phyloP scores from a whole-genome alignment of 1,140 invertebrate species.

The Prorops nasuta region DNA sequence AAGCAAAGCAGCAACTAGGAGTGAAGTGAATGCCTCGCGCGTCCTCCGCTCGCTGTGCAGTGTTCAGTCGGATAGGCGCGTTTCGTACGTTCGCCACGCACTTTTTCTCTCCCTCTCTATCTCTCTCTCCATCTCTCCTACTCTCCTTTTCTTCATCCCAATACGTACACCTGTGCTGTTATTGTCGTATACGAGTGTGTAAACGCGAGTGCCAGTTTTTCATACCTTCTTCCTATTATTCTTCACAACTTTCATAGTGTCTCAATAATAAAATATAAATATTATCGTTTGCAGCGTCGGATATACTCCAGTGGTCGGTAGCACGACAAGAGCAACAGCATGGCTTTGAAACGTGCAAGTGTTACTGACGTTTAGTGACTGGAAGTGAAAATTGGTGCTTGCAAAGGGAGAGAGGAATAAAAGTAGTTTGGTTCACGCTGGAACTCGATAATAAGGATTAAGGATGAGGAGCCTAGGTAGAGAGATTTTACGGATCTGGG shows the following conservation, averaged over 20 bases:
- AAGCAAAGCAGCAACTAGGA: constrained; percentile 7
- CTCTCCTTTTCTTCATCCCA: too few species aligned
- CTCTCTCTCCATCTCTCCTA: too few species aligned
- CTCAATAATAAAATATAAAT: too few species aligned
- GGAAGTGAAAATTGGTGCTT: not conserved
- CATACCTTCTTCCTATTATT: too few species aligned
- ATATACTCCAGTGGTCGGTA: too few species aligned
- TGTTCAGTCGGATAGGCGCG: constrained; percentile 34
- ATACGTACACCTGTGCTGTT: too few species aligned
- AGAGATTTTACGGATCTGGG: constrained; percentile 14
- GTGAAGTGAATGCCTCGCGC: constrained; percentile 21
- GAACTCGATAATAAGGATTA: not conserved
- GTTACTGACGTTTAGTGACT: not conserved
- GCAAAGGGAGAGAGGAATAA: not conserved
- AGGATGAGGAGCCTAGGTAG: not conserved
- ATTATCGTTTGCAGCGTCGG: too few species aligned
- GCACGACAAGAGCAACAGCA: too few species aligned
- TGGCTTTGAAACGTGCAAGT: not conserved
- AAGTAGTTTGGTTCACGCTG: not conserved
- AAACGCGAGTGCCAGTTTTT: too few species aligned
- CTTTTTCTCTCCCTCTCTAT: not conserved
- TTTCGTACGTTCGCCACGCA: constrained; percentile 19
- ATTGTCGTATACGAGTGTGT: too few species aligned
- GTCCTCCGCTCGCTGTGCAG: too few species aligned
- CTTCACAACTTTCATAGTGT: too few species aligned